phyloP scores from a whole-genome alignment of 2,113 vertebrate genomes.

The Sander vitreus region DNA sequence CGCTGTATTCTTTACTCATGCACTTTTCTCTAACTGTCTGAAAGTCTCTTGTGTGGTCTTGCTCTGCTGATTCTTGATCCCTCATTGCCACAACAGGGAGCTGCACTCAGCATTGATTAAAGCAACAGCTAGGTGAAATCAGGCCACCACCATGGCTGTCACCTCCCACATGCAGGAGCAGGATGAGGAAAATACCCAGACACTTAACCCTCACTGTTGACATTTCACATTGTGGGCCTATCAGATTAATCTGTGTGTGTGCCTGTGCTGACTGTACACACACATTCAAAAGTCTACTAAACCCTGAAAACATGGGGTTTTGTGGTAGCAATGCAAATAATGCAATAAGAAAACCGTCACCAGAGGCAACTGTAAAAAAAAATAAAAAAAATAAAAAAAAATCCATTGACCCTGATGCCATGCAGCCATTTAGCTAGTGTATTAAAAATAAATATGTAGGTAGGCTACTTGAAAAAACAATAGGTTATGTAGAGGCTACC shows the following conservation, averaged over 20 bases:
- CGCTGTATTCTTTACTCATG: not conserved
- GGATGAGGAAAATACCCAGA: conserved; percentile 55
- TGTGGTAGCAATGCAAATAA: not conserved
- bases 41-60: conserved; percentile 15
- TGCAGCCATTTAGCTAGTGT: not conserved
- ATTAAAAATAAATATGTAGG: not conserved
- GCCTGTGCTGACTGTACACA: not conserved
- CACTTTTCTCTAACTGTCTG: not conserved
- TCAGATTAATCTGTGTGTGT: conserved; percentile 27
- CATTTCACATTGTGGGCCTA: conserved; percentile 33
- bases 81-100: conserved; percentile 25
- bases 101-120: conserved; percentile 59
- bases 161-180: conserved; percentile 28
- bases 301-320: not conserved
- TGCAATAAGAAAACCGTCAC: not conserved
- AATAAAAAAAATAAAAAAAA: too few species aligned
- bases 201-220: conserved; percentile 54
- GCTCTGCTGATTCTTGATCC: conserved; percentile 35
- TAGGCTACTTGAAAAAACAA: not conserved
- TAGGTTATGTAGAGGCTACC: too few species aligned
- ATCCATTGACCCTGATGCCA: not conserved
- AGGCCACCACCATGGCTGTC: conserved; percentile 54
- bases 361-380: not conserved
- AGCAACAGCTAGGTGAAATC: conserved; percentile 50
- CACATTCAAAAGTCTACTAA: not conserved